Evolutionary conservation across 2,113 vertebrate species (phyloP).

Genomic region (Dipodomys stephensi): DNA sequence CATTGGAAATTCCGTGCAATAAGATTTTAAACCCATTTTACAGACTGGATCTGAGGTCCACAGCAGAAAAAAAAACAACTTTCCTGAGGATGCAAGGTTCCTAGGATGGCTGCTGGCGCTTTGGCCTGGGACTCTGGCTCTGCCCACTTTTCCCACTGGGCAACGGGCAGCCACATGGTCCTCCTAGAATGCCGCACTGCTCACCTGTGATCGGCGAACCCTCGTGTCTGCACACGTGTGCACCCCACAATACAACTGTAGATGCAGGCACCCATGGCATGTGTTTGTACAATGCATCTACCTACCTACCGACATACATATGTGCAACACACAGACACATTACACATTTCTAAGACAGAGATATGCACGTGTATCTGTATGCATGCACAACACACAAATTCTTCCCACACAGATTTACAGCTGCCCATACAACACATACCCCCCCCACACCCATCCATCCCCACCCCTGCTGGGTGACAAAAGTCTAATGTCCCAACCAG

Average conservation of each 20-base stretch:
- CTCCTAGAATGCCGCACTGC: background rate
- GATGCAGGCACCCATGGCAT: background rate
- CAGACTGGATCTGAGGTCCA: slow-evolving; percentile 11
- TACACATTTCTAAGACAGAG: no score
- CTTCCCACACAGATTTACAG: background rate
- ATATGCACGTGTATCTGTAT: rapidly evolving
- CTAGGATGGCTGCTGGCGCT: background rate
- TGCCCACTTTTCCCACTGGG: background rate
- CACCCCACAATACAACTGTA: background rate
- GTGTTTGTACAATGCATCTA: background rate
- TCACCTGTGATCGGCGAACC: background rate
- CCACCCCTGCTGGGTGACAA: no score
- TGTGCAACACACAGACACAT: background rate
- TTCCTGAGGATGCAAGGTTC: background rate
- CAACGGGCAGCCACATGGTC: background rate
- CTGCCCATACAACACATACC: background rate
- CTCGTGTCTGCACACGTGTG: background rate
- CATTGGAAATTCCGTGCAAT: background rate
- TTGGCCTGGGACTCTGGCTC: background rate
- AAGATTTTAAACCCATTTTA: slow-evolving; percentile 15
- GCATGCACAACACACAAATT: background rate
- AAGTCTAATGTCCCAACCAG: background rate
- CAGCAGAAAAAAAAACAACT: background rate
- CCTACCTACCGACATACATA: rapidly evolving
- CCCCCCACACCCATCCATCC: background rate